Evolutionary conservation across 2,888 invertebrate genomes (phyloP).

Genomic region (Glyphotaelius pellucidus): DNA sequence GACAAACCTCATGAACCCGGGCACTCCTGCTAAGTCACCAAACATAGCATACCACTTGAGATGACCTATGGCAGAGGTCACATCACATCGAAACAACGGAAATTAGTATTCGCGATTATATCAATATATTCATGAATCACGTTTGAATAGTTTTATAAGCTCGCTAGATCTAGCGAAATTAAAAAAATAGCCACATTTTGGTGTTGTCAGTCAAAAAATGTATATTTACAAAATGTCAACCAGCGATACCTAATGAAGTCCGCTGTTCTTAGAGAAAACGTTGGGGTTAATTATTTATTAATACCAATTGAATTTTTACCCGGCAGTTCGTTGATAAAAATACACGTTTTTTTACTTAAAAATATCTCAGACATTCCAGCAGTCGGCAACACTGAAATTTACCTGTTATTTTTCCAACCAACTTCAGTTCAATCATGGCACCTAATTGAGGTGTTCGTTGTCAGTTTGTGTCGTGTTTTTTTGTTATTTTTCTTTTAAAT

Average conservation of each 20-base stretch:
- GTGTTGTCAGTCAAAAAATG: neutral
- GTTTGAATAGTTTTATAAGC: neutral
- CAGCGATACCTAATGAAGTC: neutral
- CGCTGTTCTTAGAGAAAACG: neutral
- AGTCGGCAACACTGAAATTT: slow-evolving; percentile 48
- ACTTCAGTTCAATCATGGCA: slow-evolving; percentile 64
- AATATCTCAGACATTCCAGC: neutral
- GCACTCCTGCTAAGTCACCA: too few relatives aligned
- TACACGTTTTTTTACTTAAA: neutral
- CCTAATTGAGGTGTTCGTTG: slow-evolving; percentile 60
- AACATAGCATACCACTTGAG: too few relatives aligned
- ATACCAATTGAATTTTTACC: neutral
- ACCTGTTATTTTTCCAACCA: slow-evolving; percentile 62
- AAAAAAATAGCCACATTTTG: neutral
- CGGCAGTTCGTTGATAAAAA: neutral
- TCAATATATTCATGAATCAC: neutral
- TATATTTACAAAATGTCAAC: neutral
- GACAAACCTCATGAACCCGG: too few relatives aligned
- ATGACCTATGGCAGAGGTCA: too few relatives aligned
- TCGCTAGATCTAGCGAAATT: neutral
- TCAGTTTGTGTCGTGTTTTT: slow-evolving; percentile 60
- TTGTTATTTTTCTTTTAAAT: slow-evolving; percentile 62
- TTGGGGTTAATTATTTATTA: neutral
- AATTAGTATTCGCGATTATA: too few relatives aligned
- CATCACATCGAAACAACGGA: too few relatives aligned